Evolutionary conservation across 2,888 invertebrate genomes (phyloP).

Genomic region (Hylaea fasciaria): DNA sequence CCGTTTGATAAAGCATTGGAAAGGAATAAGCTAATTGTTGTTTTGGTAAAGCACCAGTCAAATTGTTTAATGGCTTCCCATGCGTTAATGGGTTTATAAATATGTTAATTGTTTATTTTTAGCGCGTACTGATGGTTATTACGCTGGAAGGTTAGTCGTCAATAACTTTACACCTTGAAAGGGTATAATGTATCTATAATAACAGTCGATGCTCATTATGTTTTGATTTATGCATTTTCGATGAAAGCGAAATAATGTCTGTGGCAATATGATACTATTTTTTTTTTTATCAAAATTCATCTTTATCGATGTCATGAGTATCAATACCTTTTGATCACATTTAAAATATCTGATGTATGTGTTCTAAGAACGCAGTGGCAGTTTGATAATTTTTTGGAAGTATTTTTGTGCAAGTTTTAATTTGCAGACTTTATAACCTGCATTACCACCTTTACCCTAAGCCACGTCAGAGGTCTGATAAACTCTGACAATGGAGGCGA

Average conservation of each 20-base stretch:
- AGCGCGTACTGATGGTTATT: constrained; percentile 6
- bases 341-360: not conserved
- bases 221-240: not conserved
- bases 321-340: not conserved
- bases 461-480: too few relatives aligned
- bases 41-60: not conserved
- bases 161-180: constrained; percentile 10
- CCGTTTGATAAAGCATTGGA: constrained; percentile 1
- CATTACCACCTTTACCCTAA: too few relatives aligned
- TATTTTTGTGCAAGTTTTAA: too few relatives aligned
- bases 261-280: too few relatives aligned
- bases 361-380: too few relatives aligned
- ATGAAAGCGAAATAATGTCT: too few relatives aligned
- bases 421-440: too few relatives aligned
- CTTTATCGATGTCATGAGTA: too few relatives aligned
- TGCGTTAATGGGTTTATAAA: constrained; percentile 6
- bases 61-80: constrained; percentile 10
- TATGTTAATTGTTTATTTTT: constrained; percentile 11
- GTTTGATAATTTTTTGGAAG: too few relatives aligned
- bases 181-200: not conserved
- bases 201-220: not conserved
- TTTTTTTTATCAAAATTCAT: too few relatives aligned
- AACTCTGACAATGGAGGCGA: too few relatives aligned
- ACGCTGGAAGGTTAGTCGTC: constrained; percentile 3
- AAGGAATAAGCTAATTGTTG: constrained; percentile 5